Conservation (phyloP, 2,797 vertebrate species). For the Rhodeus uyekii region DNA sequence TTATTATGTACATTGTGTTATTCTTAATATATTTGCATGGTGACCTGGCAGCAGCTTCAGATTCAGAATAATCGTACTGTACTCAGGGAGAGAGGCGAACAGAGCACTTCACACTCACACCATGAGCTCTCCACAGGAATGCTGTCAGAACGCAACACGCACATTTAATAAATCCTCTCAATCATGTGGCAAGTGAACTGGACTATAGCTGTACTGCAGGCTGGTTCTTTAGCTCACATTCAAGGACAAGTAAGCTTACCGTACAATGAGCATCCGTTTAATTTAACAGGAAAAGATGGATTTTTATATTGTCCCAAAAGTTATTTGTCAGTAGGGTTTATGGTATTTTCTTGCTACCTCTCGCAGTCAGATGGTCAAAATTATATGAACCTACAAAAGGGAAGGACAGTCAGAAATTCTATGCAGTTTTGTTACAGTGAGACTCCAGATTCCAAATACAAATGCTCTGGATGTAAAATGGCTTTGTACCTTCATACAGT, state of each 20-base stretch:
- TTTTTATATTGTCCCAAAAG: background rate
- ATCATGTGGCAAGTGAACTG: slow-evolving; percentile 14
- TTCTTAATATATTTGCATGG: slow-evolving; percentile 64
- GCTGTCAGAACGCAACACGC: slow-evolving; percentile 73
- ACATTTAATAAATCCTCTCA: slow-evolving; percentile 63
- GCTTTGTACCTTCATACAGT: background rate
- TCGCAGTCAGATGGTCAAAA: background rate
- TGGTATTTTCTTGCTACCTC: slow-evolving; percentile 16
- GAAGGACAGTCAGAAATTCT: background rate
- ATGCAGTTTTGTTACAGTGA: background rate
- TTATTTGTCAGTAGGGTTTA: background rate
- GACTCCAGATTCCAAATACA: background rate
- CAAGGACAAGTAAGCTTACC: background rate
- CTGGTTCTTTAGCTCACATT: background rate
- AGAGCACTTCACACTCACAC: slow-evolving; percentile 60
- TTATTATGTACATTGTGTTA: slow-evolving; percentile 57
- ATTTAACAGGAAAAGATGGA: background rate
- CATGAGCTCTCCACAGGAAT: slow-evolving; percentile 61
- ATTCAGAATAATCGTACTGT: slow-evolving; percentile 46
- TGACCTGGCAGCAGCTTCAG: slow-evolving; percentile 57
- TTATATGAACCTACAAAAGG: background rate
- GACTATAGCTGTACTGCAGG: slow-evolving; percentile 3
- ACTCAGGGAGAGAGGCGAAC: slow-evolving; percentile 49
- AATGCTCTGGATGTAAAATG: background rate
- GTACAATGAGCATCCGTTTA: background rate